Evolutionary conservation across 2,888 invertebrate genomes (phyloP).

Genomic region (Rhingia campestris): DNA sequence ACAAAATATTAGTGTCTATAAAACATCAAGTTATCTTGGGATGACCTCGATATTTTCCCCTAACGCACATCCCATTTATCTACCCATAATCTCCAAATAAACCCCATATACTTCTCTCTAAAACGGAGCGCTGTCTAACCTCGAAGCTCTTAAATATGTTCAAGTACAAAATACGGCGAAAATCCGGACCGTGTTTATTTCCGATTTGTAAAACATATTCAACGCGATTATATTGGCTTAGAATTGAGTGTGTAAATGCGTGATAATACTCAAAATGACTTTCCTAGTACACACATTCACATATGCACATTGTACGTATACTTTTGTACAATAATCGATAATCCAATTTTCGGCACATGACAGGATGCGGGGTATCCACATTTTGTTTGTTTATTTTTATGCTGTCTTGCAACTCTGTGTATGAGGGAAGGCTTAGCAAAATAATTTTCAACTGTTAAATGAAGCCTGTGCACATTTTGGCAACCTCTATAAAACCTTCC

Average conservation of each 20-base stretch:
- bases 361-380: slow-evolving; percentile 10
- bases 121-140: slow-evolving; percentile 16
- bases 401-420: neutral
- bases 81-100: slow-evolving; percentile 16
- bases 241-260: slow-evolving; percentile 63
- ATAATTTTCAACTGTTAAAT: slow-evolving; percentile 37
- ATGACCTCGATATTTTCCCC: slow-evolving; percentile 3
- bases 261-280: slow-evolving; percentile 63
- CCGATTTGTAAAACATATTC: slow-evolving; percentile 64
- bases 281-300: slow-evolving; percentile 20
- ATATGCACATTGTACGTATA: slow-evolving; percentile 12
- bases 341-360: slow-evolving; percentile 52
- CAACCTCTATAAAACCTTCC: slow-evolving; percentile 11
- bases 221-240: slow-evolving; percentile 55
- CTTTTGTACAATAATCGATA: slow-evolving; percentile 54
- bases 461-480: slow-evolving; percentile 50
- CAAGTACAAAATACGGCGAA: slow-evolving; percentile 44
- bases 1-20: neutral
- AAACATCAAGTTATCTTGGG: slow-evolving; percentile 2
- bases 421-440: slow-evolving; percentile 1
- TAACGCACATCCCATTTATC: slow-evolving; percentile 10
- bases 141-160: slow-evolving; percentile 36
- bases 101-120: slow-evolving; percentile 11
- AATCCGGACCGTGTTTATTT: slow-evolving; percentile 54
- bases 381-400: slow-evolving; percentile 51